Base-by-base conservation (phyloP, 2,113 vertebrate species). In the Ceyx cyanopectus region DNA sequence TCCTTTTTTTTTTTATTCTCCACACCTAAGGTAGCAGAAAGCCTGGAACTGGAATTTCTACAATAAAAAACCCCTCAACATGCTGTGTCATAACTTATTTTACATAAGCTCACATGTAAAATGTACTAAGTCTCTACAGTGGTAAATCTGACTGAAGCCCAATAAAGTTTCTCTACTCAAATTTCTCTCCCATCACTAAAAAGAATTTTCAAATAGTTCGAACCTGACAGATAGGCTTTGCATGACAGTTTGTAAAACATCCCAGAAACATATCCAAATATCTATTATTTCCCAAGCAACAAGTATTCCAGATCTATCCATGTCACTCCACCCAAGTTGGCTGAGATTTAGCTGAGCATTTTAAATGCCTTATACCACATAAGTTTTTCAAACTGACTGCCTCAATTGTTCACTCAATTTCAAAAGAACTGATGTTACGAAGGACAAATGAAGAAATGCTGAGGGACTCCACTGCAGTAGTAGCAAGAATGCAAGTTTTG, bases 211-310 rank as follows among this genome's bases (percentile, higher is more conserved):
- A 10, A 77, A 57, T 91, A 70, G 70, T 92, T 77, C 75, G 46
- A 91, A 91, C 40, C 53, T 95, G 57, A 27, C 66, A 68, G 58
- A 51, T 32, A 92, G 67, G 34, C 32, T 91, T 85, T 77, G 43
- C 67, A 20, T n/a, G 43, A 67, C 41, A 79, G 43, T 85, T 82
- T 58, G 77, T 68, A 76, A 61, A 85, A 57, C 62, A 81, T 46
- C 26, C 19, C 68, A 81, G 81, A 77, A 91, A 73, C 61, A 74
- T 19, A 81, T 41, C 46, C 73, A 89, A 81, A 41, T 61, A 80
- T 37, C 50, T 83, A 83, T 90, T 66, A 79, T 79, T 92, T 87
- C 79, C 79, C 69, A 84, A 78, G 23, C 27, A 93, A 93, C n/a
- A 85, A 1, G 78, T 43, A 79, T 78, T 81, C 56, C 2, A 4